phyloP scores from a whole-genome alignment of 2,113 vertebrate genomes.

The Phoenicopterus ruber region DNA sequence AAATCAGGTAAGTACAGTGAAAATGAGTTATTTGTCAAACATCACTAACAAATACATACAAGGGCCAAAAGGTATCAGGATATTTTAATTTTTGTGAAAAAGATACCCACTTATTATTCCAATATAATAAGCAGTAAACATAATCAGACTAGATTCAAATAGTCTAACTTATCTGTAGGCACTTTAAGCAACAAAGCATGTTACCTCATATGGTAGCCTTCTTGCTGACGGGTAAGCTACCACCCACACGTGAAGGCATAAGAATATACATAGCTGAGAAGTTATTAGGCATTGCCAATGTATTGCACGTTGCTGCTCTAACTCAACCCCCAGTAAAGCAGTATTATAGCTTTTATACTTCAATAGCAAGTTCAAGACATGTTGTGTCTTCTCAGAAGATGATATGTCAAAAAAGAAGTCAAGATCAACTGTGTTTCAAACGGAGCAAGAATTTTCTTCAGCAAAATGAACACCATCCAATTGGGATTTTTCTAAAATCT shows the following conservation, averaged over 20 bases:
- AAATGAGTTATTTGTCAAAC: not conserved
- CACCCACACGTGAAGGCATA: not conserved
- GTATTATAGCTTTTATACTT: not conserved
- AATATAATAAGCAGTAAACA: not conserved
- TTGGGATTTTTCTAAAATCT: not conserved
- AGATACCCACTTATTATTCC: not conserved
- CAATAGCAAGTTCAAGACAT: not conserved
- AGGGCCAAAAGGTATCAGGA: not conserved
- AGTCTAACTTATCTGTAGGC: not conserved
- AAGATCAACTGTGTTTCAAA: conserved; percentile 8
- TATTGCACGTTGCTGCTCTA: not conserved
- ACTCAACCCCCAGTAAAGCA: not conserved
- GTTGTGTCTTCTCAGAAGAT: not conserved
- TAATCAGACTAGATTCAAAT: not conserved
- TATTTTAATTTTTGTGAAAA: not conserved
- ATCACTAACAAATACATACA: not conserved
- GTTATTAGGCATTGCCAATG: not conserved
- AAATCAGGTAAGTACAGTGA: not conserved
- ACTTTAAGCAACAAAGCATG: not conserved
- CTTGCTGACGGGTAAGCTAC: not conserved
- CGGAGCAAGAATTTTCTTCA: not conserved
- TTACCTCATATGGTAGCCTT: not conserved
- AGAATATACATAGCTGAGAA: not conserved
- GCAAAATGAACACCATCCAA: not conserved
- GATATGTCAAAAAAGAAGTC: not conserved